These are phyloP conservation scores for Bombyx mandarina DNA, from an alignment of 1,140 invertebrate species.

Conservation along the genomic window DNA sequence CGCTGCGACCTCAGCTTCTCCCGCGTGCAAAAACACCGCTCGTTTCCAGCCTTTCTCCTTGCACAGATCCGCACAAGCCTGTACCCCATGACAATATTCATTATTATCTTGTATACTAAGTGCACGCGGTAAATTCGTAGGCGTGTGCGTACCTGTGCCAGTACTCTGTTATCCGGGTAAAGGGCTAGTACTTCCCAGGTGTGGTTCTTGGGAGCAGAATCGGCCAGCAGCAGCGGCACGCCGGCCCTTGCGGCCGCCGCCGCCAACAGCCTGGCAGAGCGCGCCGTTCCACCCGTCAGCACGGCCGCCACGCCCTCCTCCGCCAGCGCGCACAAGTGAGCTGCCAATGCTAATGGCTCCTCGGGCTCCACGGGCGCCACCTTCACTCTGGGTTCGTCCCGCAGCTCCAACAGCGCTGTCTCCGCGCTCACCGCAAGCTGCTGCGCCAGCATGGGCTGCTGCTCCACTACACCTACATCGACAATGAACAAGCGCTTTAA, in stretches of 20 bases:
- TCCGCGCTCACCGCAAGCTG: conserved; percentile 26
- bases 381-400: conserved; percentile 1
- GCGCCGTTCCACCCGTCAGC: conserved; percentile 17
- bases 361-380: conserved; percentile 21
- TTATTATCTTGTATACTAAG: not conserved
- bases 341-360: conserved; percentile 34
- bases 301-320: conserved; percentile 8
- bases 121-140: not conserved
- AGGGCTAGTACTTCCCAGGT: conserved; percentile 29
- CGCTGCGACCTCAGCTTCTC: conserved; percentile 32
- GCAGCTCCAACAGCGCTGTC: conserved; percentile 17
- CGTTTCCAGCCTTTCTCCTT: conserved; percentile 42
- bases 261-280: conserved; percentile 16
- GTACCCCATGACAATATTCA: not conserved
- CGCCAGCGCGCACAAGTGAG: conserved; percentile 25
- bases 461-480: conserved; percentile 28
- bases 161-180: conserved; percentile 28
- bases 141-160: conserved; percentile 23
- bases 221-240: conserved; percentile 31
- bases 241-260: conserved; percentile 43
- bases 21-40: conserved; percentile 46
- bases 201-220: conserved; percentile 9
- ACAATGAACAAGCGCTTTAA: not conserved
- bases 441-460: conserved; percentile 23
- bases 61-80: conserved; percentile 36